Base-by-base conservation (phyloP, 2,888 invertebrate genomes). In the Oasisia sp. region DNA sequence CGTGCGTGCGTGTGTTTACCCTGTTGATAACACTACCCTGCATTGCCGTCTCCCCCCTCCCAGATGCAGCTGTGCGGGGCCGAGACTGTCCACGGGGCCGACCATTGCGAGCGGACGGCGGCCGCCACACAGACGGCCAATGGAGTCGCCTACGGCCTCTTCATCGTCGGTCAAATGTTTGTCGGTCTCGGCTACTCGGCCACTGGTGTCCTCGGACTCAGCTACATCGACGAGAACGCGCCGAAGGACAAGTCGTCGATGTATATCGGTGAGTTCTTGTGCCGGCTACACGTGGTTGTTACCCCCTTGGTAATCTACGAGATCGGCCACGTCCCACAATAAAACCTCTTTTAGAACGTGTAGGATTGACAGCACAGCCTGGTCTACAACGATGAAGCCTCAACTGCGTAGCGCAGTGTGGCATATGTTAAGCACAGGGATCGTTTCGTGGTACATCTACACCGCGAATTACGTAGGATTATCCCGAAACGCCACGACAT, bases 151-250 rank as follows among this genome's bases (percentile, higher is more conserved):
- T 93, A 90, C 45, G 92, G 90, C 74, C 90, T 93, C 5, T 93
- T 93, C 38, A 32, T 93, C 44, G 74, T 89, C 9, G 93, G 93
- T 32, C 92, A 93, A 92, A 38, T 93, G 44, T 91, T 94, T 7
- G 44, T 27, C 27, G 94, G 94, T 12, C 32, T 94, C 7, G 94
- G 94, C 4, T 90, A 91, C 9, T 92, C 93, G 12, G 92, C 91
- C 14, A 93, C 95, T 93, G 94, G 94, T 91, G 95, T 95, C 0
- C 94, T 95, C 8, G 95, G 95, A 1, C 94, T 95, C 12, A 94
- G 94, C 32, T 95, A 95, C 93, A 93, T 95, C 8, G 95, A 95
- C 74, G 95, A 95, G 89, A 95, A 95, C 92, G 94, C 94, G 89
- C 93, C 94, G 19, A 94, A 94, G 32, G 90, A 93, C 12, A 93